Conservation (phyloP, 2,888 invertebrate genomes). For the Erebia aethiops region DNA sequence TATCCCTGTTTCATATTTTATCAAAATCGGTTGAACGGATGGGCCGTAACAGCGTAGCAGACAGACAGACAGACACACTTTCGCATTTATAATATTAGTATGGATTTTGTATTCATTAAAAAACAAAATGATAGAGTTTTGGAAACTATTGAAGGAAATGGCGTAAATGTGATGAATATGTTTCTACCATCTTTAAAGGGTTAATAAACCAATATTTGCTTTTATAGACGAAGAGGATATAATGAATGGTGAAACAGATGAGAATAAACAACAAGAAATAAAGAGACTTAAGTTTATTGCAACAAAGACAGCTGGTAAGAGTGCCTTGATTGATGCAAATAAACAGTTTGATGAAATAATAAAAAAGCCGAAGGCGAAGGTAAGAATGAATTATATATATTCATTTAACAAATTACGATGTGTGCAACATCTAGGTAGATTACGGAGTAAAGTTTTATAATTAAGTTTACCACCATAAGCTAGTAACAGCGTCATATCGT, state of each 20-base stretch:
- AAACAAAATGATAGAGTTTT: neutral
- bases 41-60: no score
- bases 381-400: neutral
- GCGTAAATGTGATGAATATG: neutral
- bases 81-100: no score
- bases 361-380: neutral
- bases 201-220: neutral
- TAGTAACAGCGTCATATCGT: no score
- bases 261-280: conserved; percentile 3
- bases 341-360: conserved; percentile 16
- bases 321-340: conserved; percentile 7
- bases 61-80: no score
- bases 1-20: no score
- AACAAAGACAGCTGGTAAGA: conserved; percentile 8
- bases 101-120: no score
- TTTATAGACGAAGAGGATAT: conserved; percentile 2
- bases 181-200: neutral
- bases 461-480: no score
- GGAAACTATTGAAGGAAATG: neutral
- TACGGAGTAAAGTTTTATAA: neutral
- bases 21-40: no score
- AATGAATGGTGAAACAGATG: neutral
- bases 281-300: conserved; percentile 9
- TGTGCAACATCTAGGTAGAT: neutral
- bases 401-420: neutral